Evolutionary conservation across 2,888 invertebrate species (phyloP), one percentile per base, ranked within the genome.

Genomic region (Automeris io): DNA sequence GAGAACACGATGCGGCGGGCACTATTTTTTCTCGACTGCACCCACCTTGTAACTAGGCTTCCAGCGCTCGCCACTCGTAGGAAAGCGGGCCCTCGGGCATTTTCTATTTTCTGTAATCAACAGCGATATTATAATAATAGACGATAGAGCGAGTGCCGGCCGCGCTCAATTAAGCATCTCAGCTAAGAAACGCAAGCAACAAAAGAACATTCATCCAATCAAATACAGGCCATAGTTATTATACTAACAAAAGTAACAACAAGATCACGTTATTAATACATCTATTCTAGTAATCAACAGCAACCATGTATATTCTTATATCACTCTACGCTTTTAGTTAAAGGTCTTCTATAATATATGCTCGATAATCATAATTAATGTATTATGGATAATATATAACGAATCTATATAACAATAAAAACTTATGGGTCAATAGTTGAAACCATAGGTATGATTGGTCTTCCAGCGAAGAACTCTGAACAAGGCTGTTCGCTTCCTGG

Each of bases 71-170:
- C 48, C 52, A 48, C 62, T 63, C 41, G 56, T 55, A 78, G 76
- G 81, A 82, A 81, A 82, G 80, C 69, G 70, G 68, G 72, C 80
- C 77, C 76, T 75, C 69, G 54, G 70, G 71, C 66, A 70, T 77
- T 82, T 80, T 79, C 80, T 77, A 78, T 81, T 80, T 81, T 76
- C 70, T 75, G 67, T 71, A 80, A 81, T 77, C 73, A 75, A 62
- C 59, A 65, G 66, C 63, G 64, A 68, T 72, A 77, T 77, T 73
- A 73, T 78, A 73, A 80, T 79, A 77, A 78, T 72, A 69, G 66
- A 65, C 54, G 54, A 50, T 49, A 37, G 60, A 57, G 60, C 60
- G 68, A 69, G 65, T 67, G 66, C 59, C 49, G 56, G 63, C 67
- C 57, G 59, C 56, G 68, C 67, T 76, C 73, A 79, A 80, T 80